phyloP scores from a whole-genome alignment of 30 jellyfish, hydroid and myxozoan genomes.

The Pelagia noctiluca region DNA sequence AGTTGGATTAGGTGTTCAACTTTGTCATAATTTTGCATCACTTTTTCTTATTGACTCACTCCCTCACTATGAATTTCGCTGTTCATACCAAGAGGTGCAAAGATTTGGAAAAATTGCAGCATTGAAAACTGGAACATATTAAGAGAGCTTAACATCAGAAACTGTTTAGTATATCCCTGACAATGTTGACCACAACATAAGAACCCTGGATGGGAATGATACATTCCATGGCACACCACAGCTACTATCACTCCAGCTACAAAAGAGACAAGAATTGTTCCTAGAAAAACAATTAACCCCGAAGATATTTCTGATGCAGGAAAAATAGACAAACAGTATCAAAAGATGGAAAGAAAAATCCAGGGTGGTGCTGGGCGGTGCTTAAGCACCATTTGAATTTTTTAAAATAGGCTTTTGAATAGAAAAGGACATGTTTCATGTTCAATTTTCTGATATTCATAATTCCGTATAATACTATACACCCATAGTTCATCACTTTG shows the following conservation, averaged over 20 bases:
- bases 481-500: too few species aligned
- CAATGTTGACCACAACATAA: constrained; percentile 39
- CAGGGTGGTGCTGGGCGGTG: too few species aligned
- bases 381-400: too few species aligned
- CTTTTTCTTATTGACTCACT: constrained; percentile 34
- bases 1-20: constrained; percentile 42
- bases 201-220: constrained; percentile 35
- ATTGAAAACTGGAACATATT: neutral
- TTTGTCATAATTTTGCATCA: constrained; percentile 31
- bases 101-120: constrained; percentile 16
- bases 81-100: constrained; percentile 41
- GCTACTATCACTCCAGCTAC: constrained; percentile 26
- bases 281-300: constrained; percentile 10
- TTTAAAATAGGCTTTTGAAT: too few species aligned
- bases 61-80: constrained; percentile 14
- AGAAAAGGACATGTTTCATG: too few species aligned
- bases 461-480: too few species aligned
- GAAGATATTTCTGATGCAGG: constrained; percentile 27
- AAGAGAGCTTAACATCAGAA: constrained; percentile 6
- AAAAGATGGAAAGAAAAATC: constrained; percentile 10
- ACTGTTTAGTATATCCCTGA: constrained; percentile 35
- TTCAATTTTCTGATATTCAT: too few species aligned
- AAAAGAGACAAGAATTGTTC: constrained; percentile 11
- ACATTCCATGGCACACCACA: constrained; percentile 17
- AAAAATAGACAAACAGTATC: constrained; percentile 13